A percentile compares a stretch with the other conserved stretches of the same genome.
Conservation (phyloP, 2,888 invertebrate species). For the Nudaria mundana region DNA sequence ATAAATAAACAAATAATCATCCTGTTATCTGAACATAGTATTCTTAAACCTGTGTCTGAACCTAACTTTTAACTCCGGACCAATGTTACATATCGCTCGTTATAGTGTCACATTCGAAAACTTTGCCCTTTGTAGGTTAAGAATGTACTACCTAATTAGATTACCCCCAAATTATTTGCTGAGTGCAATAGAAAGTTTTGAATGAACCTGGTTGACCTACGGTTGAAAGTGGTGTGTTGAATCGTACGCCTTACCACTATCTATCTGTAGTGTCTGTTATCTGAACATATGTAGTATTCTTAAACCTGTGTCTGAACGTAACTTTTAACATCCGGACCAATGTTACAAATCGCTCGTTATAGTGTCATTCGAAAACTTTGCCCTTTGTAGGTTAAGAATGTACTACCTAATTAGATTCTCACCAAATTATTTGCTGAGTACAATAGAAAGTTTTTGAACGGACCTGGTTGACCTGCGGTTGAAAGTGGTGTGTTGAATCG, state of each 20-base stretch:
- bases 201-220: slow-evolving; percentile 47
- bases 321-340: too few species aligned
- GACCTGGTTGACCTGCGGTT: slow-evolving; percentile 49
- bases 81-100: slow-evolving; percentile 47
- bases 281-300: too few species aligned
- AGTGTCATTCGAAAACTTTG: slow-evolving; percentile 61
- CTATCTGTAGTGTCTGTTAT: slow-evolving; percentile 34
- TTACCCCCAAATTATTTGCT: slow-evolving; percentile 53
- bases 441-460: slow-evolving; percentile 59
- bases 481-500: slow-evolving; percentile 40
- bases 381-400: slow-evolving; percentile 52
- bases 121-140: slow-evolving; percentile 57
- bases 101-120: slow-evolving; percentile 60
- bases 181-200: slow-evolving; percentile 63
- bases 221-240: slow-evolving; percentile 38
- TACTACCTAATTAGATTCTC: slow-evolving; percentile 73
- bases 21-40: too few species aligned
- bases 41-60: too few species aligned
- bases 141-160: slow-evolving; percentile 70
- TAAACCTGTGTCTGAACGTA: too few species aligned
- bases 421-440: slow-evolving; percentile 55
- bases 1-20: too few species aligned
- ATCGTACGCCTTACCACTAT: slow-evolving; percentile 43
- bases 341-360: slow-evolving; percentile 50
- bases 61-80: too few species aligned